phyloP scores from a whole-genome alignment of 2,888 invertebrate genomes.

The Phortica okadai region DNA sequence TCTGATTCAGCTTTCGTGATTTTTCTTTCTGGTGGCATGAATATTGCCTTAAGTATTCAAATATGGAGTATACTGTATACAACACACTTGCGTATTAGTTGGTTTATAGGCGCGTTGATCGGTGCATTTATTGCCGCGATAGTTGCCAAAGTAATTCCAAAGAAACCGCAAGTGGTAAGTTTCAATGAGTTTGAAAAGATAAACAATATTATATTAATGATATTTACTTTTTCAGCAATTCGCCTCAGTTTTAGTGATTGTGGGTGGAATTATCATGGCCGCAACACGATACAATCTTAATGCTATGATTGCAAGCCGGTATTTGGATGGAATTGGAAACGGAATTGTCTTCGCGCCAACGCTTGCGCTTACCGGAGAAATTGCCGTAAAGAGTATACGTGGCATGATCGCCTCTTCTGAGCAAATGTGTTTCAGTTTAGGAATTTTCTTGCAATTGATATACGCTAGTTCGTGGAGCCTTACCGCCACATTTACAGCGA shows the following conservation, averaged over 20 bases:
- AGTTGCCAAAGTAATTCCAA: background rate
- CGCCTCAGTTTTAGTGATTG: conserved; percentile 54
- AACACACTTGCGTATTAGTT: background rate
- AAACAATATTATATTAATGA: too few species aligned
- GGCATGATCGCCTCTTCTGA: conserved; percentile 58
- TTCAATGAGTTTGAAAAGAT: background rate
- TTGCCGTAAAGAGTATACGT: conserved; percentile 54
- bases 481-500: conserved; percentile 42
- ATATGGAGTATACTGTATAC: background rate
- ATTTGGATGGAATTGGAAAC: conserved; percentile 70
- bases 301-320: conserved; percentile 56
- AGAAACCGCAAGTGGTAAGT: conserved; percentile 13
- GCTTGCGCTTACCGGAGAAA: conserved; percentile 67
- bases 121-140: background rate
- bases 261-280: conserved; percentile 63
- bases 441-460: conserved; percentile 61
- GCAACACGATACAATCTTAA: conserved; percentile 35
- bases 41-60: background rate
- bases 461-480: conserved; percentile 50
- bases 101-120: conserved; percentile 4
- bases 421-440: conserved; percentile 51
- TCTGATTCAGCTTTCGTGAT: background rate
- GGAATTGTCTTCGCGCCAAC: conserved; percentile 66
- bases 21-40: conserved; percentile 18
- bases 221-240: conserved; percentile 48